A percentile compares a stretch with the other conserved stretches of the same genome.
These are phyloP conservation scores for Oophaga pumilio DNA, from an alignment of 2,113 vertebrate species.

Conservation along the genomic window DNA sequence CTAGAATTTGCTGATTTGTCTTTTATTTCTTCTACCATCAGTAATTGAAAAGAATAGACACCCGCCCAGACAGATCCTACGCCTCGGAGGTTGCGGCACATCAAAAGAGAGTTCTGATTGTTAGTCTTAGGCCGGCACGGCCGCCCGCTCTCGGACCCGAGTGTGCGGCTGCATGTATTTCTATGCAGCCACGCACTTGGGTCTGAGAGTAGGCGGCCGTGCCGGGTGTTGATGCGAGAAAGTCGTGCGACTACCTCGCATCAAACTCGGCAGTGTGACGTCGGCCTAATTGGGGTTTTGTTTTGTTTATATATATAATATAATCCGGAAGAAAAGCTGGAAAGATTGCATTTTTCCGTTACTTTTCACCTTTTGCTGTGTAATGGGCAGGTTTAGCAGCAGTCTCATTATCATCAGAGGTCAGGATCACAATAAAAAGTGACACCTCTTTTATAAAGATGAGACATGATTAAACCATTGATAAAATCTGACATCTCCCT, in stretches of 20 bases:
- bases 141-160: no score
- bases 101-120: background rate
- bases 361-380: background rate
- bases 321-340: background rate
- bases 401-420: background rate
- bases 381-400: background rate
- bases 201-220: no score
- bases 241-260: no score
- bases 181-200: no score
- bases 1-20: slow-evolving; percentile 33
- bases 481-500: background rate
- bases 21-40: background rate
- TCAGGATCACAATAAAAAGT: background rate
- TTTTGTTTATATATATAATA: background rate
- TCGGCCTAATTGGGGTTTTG: background rate
- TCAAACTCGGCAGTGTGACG: no score
- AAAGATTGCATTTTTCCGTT: background rate
- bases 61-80: background rate
- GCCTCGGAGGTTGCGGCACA: background rate
- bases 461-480: background rate
- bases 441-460: background rate
- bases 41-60: slow-evolving; percentile 26
- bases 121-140: no score
- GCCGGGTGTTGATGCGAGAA: no score
- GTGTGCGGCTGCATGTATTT: no score